Evolutionary conservation across 2,888 invertebrate species (phyloP).

Genomic region (Lithophane ornitopus): DNA sequence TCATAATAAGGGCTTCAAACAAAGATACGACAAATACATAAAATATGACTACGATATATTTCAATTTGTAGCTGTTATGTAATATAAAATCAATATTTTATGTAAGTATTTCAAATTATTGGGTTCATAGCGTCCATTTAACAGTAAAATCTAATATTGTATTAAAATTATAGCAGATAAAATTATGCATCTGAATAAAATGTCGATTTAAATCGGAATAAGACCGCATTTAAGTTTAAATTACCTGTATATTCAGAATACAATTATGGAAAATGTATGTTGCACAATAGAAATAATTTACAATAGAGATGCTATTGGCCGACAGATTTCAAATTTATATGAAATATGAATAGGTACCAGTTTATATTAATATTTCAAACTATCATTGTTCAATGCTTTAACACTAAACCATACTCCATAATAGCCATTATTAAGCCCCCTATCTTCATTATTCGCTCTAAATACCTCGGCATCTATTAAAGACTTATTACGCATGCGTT

Average conservation of each 20-base stretch:
- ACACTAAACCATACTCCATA: conserved; percentile 41
- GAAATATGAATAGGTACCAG: conserved; percentile 25
- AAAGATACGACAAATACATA: neutral
- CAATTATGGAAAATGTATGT: conserved; percentile 36
- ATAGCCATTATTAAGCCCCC: conserved; percentile 40
- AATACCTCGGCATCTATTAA: conserved; percentile 49
- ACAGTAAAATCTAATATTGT: conserved; percentile 16
- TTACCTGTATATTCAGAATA: conserved; percentile 33
- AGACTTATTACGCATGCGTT: conserved; percentile 44
- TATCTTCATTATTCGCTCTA: conserved; percentile 54
- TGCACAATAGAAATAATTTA: conserved; percentile 34
- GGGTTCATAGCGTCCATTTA: conserved; percentile 7
- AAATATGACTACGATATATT: neutral
- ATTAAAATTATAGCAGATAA: conserved; percentile 36
- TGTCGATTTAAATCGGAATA: conserved; percentile 39
- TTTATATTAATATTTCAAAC: conserved; percentile 21
- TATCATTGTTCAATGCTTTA: conserved; percentile 31
- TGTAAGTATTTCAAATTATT: neutral
- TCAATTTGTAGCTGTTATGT: neutral
- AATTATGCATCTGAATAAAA: conserved; percentile 48
- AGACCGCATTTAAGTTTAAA: conserved; percentile 32
- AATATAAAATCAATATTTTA: neutral
- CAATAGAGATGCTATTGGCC: conserved; percentile 20
- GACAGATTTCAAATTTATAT: conserved; percentile 12
- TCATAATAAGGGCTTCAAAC: neutral